These are phyloP conservation scores for Sarcophaga variegata DNA, from an alignment of 2,888 invertebrate genomes.

Conservation along the genomic window DNA sequence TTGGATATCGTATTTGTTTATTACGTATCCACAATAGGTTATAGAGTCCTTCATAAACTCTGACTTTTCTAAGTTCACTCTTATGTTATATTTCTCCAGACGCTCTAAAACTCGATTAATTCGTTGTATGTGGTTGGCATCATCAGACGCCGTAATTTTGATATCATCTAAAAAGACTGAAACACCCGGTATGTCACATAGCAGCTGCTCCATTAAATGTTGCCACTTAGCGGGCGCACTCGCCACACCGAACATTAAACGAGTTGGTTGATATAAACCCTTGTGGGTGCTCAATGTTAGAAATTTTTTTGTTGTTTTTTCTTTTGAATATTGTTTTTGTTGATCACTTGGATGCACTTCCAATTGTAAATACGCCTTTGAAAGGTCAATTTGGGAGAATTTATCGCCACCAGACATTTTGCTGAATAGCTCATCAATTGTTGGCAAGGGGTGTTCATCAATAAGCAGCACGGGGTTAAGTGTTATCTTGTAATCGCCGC, in stretches of 20 bases:
- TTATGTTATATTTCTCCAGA: conserved; percentile 53
- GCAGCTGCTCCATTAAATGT: conserved; percentile 72
- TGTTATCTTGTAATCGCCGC: conserved; percentile 70
- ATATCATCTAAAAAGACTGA: conserved; percentile 71
- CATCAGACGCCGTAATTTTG: conserved; percentile 68
- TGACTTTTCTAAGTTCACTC: conserved; percentile 37
- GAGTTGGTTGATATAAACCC: conserved; percentile 74
- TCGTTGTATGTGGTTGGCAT: conserved; percentile 70
- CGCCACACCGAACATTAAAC: conserved; percentile 73
- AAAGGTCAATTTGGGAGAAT: conserved; percentile 73
- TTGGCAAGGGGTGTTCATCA: conserved; percentile 72
- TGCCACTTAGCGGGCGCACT: conserved; percentile 76
- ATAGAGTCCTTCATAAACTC: conserved; percentile 72
- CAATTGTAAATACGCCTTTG: conserved; percentile 76
- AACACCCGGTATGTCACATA: conserved; percentile 72
- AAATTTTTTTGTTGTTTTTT: too few relatives aligned
- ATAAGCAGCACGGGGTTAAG: conserved; percentile 70
- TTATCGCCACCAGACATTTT: conserved; percentile 25
- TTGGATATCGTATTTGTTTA: conserved; percentile 74
- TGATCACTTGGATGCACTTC: conserved; percentile 67
- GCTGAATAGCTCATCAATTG: conserved; percentile 1
- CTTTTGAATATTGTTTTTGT: too few relatives aligned
- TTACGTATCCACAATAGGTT: conserved; percentile 74
- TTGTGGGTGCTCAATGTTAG: conserved; percentile 73
- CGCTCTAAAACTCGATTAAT: conserved; percentile 70